These are phyloP conservation scores for Meteorus cinctellus DNA, from an alignment of 2,888 invertebrate species.

Conservation along the genomic window DNA sequence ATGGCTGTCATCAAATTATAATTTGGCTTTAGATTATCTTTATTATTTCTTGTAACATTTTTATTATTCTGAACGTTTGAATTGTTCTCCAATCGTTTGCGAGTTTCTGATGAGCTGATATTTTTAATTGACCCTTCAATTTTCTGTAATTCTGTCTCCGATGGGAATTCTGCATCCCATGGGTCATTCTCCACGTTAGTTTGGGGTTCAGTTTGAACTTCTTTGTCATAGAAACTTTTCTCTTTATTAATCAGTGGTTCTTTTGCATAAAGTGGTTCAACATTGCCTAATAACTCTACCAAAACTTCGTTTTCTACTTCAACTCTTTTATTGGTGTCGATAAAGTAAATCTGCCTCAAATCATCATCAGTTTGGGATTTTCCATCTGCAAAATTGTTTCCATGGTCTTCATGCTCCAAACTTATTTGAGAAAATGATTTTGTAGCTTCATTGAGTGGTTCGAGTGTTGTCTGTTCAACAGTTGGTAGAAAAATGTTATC, in stretches of 20 bases:
- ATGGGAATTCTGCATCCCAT: constrained; percentile 23
- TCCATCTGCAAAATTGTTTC: background rate
- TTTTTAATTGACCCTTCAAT: constrained; percentile 10
- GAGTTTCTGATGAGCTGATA: background rate
- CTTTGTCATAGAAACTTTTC: constrained; percentile 14
- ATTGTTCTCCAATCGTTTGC: background rate
- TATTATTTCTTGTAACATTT: too few relatives aligned
- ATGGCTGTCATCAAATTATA: background rate
- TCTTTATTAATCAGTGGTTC: background rate
- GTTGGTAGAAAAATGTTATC: background rate
- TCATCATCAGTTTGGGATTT: background rate
- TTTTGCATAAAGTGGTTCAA: background rate
- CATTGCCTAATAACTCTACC: background rate
- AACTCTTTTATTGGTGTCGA: background rate
- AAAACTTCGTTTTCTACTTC: background rate
- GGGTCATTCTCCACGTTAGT: background rate
- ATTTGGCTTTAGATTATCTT: background rate
- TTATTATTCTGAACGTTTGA: background rate
- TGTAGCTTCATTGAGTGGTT: background rate
- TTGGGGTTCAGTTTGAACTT: constrained; percentile 5
- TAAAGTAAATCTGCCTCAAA: background rate
- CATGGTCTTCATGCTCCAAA: background rate
- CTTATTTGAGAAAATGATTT: constrained; percentile 25
- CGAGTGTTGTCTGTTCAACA: background rate
- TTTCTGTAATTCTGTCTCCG: constrained; percentile 21